A percentile compares a stretch with the other conserved stretches of the same genome.
phyloP scores from a whole-genome alignment of 2,888 invertebrate species.

The Sussaba pulchella region DNA sequence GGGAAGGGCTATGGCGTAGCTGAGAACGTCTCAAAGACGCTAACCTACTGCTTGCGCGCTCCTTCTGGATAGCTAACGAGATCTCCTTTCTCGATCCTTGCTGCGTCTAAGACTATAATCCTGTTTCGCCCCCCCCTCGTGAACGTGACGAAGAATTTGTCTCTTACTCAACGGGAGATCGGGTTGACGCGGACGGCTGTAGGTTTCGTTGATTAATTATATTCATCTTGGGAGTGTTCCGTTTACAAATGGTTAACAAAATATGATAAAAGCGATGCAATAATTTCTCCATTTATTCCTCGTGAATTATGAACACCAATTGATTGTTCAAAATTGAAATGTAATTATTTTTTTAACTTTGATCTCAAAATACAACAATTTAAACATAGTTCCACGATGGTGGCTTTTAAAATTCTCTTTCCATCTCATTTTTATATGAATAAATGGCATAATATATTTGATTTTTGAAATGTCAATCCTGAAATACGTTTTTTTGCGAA shows the following conservation, averaged over 20 bases:
- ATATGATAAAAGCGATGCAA: background rate
- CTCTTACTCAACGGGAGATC: slow-evolving; percentile 55
- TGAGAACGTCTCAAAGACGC: slow-evolving; percentile 61
- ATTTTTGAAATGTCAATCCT: no score
- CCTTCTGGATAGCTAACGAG: background rate
- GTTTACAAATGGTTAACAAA: background rate
- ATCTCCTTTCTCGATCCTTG: slow-evolving; percentile 43
- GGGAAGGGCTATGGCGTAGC: slow-evolving; percentile 50
- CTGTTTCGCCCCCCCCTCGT: slow-evolving; percentile 56
- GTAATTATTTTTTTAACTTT: no score
- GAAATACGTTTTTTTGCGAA: background rate
- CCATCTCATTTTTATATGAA: background rate
- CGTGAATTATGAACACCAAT: background rate
- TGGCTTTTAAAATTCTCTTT: background rate
- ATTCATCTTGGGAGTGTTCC: background rate
- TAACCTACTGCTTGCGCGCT: background rate
- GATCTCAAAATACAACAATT: no score
- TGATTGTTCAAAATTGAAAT: background rate
- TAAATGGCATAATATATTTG: no score
- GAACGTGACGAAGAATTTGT: slow-evolving; percentile 68
- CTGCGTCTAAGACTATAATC: slow-evolving; percentile 65
- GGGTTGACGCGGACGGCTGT: slow-evolving; percentile 46
- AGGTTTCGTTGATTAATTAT: slow-evolving; percentile 24
- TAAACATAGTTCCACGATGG: background rate
- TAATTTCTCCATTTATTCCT: background rate